Conservation (phyloP, 2,797 vertebrate species). For the Salmo trutta region DNA sequence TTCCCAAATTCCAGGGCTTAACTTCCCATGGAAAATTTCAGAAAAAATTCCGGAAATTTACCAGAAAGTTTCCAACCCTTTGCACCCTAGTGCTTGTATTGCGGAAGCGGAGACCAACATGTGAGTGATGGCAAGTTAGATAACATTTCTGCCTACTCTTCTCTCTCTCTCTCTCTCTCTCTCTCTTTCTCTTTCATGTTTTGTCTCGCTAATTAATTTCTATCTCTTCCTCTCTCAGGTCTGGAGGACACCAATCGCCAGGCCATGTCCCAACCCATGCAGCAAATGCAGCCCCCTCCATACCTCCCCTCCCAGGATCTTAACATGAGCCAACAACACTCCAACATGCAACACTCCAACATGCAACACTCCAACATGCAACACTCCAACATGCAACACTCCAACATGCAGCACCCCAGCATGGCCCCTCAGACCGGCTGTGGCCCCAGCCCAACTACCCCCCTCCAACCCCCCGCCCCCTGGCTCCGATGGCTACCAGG, state of each 20-base stretch:
- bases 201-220: neutral
- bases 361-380: too few species aligned
- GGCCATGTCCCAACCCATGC: constrained; percentile 70
- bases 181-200: neutral
- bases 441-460: constrained; percentile 74
- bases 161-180: too few species aligned
- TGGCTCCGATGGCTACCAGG: constrained; percentile 79
- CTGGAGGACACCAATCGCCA: constrained; percentile 80
- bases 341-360: too few species aligned
- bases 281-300: constrained; percentile 86
- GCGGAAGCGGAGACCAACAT: neutral
- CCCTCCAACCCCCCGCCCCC: constrained; percentile 73
- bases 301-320: constrained; percentile 73
- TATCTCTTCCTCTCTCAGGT: constrained; percentile 65
- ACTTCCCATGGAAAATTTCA: too few species aligned
- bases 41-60: too few species aligned
- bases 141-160: constrained; percentile 32
- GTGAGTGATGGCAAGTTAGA: neutral
- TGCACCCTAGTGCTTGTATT: neutral
- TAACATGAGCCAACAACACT: constrained; percentile 67
- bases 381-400: constrained; percentile 58
- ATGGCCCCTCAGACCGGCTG: constrained; percentile 64
- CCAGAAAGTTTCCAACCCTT: too few species aligned
- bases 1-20: too few species aligned
- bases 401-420: constrained; percentile 32